These are phyloP conservation scores for Sphaeridia pumilis DNA, from an alignment of 2,888 invertebrate species.

Conservation along the genomic window DNA sequence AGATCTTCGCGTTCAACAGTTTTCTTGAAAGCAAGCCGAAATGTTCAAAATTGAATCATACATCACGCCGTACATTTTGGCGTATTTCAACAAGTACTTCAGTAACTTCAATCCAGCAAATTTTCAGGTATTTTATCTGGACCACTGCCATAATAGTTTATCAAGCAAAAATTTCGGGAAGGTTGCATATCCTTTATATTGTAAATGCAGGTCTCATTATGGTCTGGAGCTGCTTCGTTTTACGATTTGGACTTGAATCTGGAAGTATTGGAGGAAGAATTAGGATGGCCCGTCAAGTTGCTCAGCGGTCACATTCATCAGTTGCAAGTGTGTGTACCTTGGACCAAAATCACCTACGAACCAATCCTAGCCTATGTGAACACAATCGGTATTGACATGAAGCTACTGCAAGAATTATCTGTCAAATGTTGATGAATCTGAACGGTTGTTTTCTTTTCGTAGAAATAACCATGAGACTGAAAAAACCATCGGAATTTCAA, in stretches of 20 bases:
- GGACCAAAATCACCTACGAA: slow-evolving; percentile 91
- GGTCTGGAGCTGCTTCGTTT: slow-evolving; percentile 89
- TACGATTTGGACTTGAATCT: slow-evolving; percentile 84
- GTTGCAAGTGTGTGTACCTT: slow-evolving; percentile 78
- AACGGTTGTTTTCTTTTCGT: too few relatives aligned
- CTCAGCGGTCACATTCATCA: slow-evolving; percentile 91
- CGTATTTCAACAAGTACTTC: slow-evolving; percentile 89
- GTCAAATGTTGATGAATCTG: slow-evolving; percentile 8
- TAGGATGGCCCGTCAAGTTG: slow-evolving; percentile 78
- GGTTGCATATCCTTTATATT: too few relatives aligned
- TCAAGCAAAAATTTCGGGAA: too few relatives aligned
- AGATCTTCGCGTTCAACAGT: too few relatives aligned
- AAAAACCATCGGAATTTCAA: slow-evolving; percentile 22
- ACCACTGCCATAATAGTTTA: background rate
- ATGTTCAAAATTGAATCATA: slow-evolving; percentile 95
- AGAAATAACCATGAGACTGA: slow-evolving; percentile 47
- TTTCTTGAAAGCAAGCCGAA: too few relatives aligned
- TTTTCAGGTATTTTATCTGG: slow-evolving; percentile 63
- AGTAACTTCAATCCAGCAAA: slow-evolving; percentile 83
- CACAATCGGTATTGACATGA: slow-evolving; percentile 65
- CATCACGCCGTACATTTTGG: slow-evolving; percentile 80
- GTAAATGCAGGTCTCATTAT: slow-evolving; percentile 74
- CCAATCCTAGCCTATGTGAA: slow-evolving; percentile 89
- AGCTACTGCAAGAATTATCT: background rate
- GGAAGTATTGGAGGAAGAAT: slow-evolving; percentile 79